Percentiles rank a stretch among this genome's conserved stretches.
Conservation (phyloP, 37 sponge, comb jelly and placozoan genomes). For the Mnemiopsis leidyi region DNA sequence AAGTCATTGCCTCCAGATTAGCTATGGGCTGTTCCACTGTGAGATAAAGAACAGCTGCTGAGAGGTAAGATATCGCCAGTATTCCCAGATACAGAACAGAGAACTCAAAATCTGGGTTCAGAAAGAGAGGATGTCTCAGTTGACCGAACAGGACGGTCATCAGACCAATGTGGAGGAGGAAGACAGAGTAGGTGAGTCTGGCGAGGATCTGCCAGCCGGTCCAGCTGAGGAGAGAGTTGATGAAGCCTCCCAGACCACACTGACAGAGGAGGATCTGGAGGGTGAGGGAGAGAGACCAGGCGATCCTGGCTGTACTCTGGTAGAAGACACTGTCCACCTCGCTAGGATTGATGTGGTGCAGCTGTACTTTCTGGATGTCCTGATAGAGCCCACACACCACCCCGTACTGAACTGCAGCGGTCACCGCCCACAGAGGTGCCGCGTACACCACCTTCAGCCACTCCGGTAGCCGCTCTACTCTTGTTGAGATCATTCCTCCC, state of each 20-base stretch:
- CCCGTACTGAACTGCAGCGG: neutral
- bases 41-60: neutral
- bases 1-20: neutral
- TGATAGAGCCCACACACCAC: slow-evolving; percentile 16
- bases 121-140: neutral
- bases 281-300: neutral
- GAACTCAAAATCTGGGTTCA: neutral
- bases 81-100: slow-evolving; percentile 12
- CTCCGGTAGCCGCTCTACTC: neutral
- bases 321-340: neutral
- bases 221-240: slow-evolving; percentile 19
- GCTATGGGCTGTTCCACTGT: neutral
- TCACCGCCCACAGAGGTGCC: neutral
- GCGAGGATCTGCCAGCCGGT: slow-evolving; percentile 3
- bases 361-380: neutral
- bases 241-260: too few relatives aligned
- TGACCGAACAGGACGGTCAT: neutral
- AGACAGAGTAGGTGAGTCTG: slow-evolving; percentile 9
- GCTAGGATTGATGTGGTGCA: neutral
- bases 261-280: slow-evolving; percentile 5
- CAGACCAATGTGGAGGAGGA: slow-evolving; percentile 12
- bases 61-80: neutral
- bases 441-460: neutral
- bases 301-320: neutral
- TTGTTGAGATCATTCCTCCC: neutral